phyloP scores from a whole-genome alignment of 2,797 vertebrate genomes.

The Triplophysa yarkandensis region DNA sequence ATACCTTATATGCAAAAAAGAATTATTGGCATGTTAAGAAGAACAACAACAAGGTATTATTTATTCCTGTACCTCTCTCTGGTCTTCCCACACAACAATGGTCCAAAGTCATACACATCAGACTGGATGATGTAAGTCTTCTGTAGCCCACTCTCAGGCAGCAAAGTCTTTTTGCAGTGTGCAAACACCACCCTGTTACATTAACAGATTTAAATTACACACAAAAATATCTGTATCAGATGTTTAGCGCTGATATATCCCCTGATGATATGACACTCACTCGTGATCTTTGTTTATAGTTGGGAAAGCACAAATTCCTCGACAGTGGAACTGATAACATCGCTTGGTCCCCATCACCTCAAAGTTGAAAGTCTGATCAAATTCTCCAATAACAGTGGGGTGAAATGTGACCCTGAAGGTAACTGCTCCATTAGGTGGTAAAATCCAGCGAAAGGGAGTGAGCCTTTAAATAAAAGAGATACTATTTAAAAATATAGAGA shows the following conservation, averaged over 20 bases:
- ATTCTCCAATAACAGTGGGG: slow-evolving; percentile 70
- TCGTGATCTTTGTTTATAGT: slow-evolving; percentile 79
- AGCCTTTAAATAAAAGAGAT: slow-evolving; percentile 69
- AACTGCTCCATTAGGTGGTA: slow-evolving; percentile 77
- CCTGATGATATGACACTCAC: slow-evolving; percentile 71
- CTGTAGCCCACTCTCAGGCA: slow-evolving; percentile 68
- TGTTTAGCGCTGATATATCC: slow-evolving; percentile 4
- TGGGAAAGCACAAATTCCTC: slow-evolving; percentile 80
- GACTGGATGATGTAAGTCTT: slow-evolving; percentile 79
- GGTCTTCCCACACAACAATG: slow-evolving; percentile 88
- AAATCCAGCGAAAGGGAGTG: slow-evolving; percentile 82
- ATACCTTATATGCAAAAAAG: slow-evolving; percentile 71
- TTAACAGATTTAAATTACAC: background rate
- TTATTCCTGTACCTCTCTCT: slow-evolving; percentile 85
- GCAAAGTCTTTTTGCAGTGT: slow-evolving; percentile 66
- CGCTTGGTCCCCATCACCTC: slow-evolving; percentile 81
- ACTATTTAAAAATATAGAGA: too few species aligned
- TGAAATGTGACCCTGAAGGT: slow-evolving; percentile 80
- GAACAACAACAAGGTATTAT: background rate
- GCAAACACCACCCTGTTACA: slow-evolving; percentile 82
- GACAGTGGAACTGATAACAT: slow-evolving; percentile 81
- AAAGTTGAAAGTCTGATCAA: slow-evolving; percentile 83
- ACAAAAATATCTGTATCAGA: slow-evolving; percentile 1
- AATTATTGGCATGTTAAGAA: background rate
- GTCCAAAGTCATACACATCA: slow-evolving; percentile 86